phyloP scores from a whole-genome alignment of 2,113 vertebrate genomes.

The Hypocryptadius cinnamomeus region DNA sequence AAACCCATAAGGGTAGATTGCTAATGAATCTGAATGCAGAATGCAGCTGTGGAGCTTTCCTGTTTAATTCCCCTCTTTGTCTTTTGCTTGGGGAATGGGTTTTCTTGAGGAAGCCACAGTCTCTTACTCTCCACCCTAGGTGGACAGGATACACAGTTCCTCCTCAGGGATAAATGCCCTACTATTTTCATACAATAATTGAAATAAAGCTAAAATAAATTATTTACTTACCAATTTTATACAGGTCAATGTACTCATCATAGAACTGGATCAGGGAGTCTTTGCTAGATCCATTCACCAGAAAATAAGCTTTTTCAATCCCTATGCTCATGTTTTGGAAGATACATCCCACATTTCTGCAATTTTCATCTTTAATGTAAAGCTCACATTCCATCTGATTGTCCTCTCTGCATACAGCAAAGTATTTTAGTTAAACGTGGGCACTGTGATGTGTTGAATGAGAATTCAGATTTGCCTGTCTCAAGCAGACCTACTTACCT shows the following conservation, averaged over 20 bases:
- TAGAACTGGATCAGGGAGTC: neutral
- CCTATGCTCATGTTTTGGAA: neutral
- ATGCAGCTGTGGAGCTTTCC: neutral
- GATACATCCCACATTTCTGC: conserved; percentile 29
- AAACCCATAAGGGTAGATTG: neutral
- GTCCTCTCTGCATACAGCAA: neutral
- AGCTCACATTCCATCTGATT: neutral
- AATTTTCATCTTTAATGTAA: neutral
- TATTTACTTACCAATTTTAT: conserved; percentile 14
- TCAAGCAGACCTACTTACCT: neutral
- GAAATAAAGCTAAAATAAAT: neutral
- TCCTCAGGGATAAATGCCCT: neutral
- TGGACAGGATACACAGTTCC: neutral
- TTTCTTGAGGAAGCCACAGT: neutral
- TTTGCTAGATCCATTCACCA: conserved; percentile 40
- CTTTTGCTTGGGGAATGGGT: neutral
- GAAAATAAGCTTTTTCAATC: neutral
- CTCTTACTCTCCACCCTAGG: neutral
- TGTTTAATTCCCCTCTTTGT: neutral
- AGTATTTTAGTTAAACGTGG: neutral
- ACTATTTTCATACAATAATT: neutral
- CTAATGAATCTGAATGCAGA: neutral
- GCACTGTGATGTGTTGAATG: neutral
- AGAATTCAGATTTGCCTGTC: neutral
- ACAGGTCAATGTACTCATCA: neutral